phyloP scores from a whole-genome alignment of 2,113 vertebrate species.

The Chamaea fasciata region DNA sequence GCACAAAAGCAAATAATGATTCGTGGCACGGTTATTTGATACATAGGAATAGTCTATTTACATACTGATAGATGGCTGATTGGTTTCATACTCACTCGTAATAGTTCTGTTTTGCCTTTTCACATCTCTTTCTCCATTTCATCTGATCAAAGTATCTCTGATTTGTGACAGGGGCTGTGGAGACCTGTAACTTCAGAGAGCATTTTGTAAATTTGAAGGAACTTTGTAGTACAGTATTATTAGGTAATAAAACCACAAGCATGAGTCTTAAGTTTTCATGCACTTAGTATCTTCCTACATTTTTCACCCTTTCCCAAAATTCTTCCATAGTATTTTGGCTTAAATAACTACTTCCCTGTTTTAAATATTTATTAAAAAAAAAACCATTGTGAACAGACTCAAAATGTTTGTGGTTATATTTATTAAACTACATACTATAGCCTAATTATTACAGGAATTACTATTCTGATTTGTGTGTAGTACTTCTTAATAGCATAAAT shows the following conservation, averaged over 20 bases:
- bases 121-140: not conserved
- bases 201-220: not conserved
- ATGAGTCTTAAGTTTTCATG: not conserved
- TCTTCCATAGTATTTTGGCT: not conserved
- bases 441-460: not conserved
- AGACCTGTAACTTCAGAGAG: not conserved
- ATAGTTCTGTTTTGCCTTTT: not conserved
- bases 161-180: not conserved
- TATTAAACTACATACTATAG: not conserved
- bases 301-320: not conserved
- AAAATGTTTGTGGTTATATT: not conserved
- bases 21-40: not conserved
- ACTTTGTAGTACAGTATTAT: not conserved
- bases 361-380: not conserved
- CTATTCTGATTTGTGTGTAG: not conserved
- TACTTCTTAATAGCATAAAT: not conserved
- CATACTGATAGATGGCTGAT: not conserved
- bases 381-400: not conserved
- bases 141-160: not conserved
- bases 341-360: not conserved
- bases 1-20: not conserved
- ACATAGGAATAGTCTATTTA: not conserved
- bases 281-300: not conserved
- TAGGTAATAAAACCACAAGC: not conserved
- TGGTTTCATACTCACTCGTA: not conserved